These are phyloP conservation scores for Ciona savignyi DNA, from an alignment of 23 tunicate genomes.

Conservation along the genomic window DNA sequence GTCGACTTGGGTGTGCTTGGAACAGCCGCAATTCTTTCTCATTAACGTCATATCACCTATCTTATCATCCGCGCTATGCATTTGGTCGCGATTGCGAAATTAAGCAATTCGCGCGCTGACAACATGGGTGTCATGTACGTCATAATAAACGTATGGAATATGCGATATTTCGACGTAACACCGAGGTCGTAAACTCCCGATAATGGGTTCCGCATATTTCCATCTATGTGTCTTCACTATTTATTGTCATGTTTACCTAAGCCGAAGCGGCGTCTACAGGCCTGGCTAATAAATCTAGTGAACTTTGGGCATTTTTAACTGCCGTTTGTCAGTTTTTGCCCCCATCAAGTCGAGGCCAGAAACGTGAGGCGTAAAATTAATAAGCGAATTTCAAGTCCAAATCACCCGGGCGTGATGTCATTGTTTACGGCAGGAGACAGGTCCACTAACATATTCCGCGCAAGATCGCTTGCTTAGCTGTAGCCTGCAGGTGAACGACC, in stretches of 20 bases:
- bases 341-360: background rate
- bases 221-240: background rate
- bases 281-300: background rate
- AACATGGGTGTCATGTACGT: background rate
- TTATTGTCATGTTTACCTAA: background rate
- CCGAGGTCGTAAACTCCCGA: background rate
- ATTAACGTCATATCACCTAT: background rate
- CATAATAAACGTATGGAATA: background rate
- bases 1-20: background rate
- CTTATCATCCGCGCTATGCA: no score
- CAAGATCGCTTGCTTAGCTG: background rate
- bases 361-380: background rate
- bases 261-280: background rate
- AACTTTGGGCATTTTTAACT: background rate
- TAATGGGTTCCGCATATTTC: background rate
- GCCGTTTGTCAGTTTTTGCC: background rate
- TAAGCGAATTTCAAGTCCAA: background rate
- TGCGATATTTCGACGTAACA: background rate
- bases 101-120: no score
- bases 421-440: background rate
- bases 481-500: background rate
- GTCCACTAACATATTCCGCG: background rate
- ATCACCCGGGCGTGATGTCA: background rate
- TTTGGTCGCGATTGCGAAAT: no score
- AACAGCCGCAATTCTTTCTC: background rate